Percentiles rank a stretch among this genome's conserved stretches.
These are phyloP conservation scores for Ptilonorhynchus violaceus DNA, from an alignment of 2,113 vertebrate genomes.

Conservation along the genomic window DNA sequence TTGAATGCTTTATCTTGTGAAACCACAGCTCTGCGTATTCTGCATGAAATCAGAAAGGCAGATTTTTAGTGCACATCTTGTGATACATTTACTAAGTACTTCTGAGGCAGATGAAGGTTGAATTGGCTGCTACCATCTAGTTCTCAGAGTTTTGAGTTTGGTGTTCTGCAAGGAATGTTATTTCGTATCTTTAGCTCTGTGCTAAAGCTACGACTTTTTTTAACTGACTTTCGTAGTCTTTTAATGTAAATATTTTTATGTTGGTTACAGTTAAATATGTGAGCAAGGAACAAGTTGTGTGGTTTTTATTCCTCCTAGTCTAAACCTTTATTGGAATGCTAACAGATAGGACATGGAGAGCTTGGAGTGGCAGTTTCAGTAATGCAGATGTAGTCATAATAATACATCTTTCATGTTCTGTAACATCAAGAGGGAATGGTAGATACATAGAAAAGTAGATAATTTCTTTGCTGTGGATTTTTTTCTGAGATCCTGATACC, in stretches of 20 bases:
- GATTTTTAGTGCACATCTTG: neutral
- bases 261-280: neutral
- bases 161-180: neutral
- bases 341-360: neutral
- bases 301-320: neutral
- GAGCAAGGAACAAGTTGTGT: neutral
- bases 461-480: neutral
- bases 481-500: neutral
- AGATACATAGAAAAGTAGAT: neutral
- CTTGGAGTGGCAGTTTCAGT: neutral
- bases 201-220: neutral
- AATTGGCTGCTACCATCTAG: neutral
- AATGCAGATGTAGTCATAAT: neutral
- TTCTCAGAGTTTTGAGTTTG: neutral
- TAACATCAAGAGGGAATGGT: neutral
- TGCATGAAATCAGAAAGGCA: neutral
- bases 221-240: neutral
- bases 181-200: neutral
- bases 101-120: neutral
- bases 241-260: neutral
- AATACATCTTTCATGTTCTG: neutral
- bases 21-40: neutral
- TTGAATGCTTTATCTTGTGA: neutral
- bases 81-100: fast-evolving
- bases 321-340: neutral